These are phyloP conservation scores for Lateolabrax maculatus DNA, from an alignment of 2,797 vertebrate species.

Conservation along the genomic window DNA sequence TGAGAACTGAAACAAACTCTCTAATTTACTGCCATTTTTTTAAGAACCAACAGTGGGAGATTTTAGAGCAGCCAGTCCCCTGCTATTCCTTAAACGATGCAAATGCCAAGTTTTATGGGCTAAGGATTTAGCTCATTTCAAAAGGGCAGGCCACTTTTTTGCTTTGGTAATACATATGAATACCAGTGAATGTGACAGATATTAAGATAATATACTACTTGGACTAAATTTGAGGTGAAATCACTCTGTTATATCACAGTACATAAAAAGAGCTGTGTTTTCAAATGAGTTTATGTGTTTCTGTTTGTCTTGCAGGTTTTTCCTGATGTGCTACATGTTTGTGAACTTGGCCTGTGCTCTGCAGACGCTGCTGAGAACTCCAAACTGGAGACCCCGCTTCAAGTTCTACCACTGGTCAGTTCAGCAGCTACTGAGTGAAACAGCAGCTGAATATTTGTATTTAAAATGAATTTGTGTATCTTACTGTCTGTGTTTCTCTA, in stretches of 20 bases:
- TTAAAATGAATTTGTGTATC: neutral
- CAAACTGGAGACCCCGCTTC: conserved; percentile 98
- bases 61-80: conserved; percentile 48
- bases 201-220: conserved; percentile 8
- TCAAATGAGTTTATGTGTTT: conserved; percentile 12
- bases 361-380: conserved; percentile 95
- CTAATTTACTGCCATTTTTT: conserved; percentile 35
- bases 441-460: neutral
- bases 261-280: conserved; percentile 6
- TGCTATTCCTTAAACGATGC: conserved; percentile 40
- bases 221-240: neutral
- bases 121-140: conserved; percentile 46
- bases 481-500: conserved; percentile 85
- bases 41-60: conserved; percentile 34
- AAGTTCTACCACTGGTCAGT: conserved; percentile 98
- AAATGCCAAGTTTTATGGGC: conserved; percentile 57
- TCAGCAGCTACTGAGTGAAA: neutral
- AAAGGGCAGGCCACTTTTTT: conserved; percentile 32
- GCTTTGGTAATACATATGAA: conserved; percentile 23
- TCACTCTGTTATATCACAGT: neutral
- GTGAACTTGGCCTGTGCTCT: conserved; percentile 98
- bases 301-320: conserved; percentile 89
- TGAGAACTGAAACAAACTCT: conserved; percentile 74
- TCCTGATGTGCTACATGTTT: conserved; percentile 99
- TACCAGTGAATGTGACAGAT: conserved; percentile 34